Percentiles rank a stretch among this genome's conserved stretches.
Conservation (phyloP, 35 echinoderm and acorn worm species). For the Ptychodera flava region DNA sequence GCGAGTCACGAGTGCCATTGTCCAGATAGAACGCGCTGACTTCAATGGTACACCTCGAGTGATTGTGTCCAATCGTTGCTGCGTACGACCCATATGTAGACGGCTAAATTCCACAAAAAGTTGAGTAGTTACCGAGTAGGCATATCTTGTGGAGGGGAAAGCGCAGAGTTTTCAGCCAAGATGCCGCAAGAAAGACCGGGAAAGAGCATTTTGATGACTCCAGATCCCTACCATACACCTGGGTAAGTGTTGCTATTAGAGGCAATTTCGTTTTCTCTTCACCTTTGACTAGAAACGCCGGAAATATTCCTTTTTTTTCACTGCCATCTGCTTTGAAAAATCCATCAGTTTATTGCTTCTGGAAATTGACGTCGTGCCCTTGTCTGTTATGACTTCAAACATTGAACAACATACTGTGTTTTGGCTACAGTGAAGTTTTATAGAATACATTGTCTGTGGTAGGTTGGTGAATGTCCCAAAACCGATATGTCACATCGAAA, state of each 20-base stretch:
- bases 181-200: constrained; percentile 30
- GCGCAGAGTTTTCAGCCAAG: neutral
- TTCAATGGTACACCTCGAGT: neutral
- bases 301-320: too few relatives aligned
- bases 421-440: too few relatives aligned
- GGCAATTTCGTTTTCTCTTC: too few relatives aligned
- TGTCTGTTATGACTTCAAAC: too few relatives aligned
- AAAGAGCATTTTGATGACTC: constrained; percentile 88
- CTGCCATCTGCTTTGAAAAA: too few relatives aligned
- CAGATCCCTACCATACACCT: constrained; percentile 91
- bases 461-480: too few relatives aligned
- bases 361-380: too few relatives aligned
- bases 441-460: too few relatives aligned
- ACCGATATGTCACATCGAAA: too few relatives aligned
- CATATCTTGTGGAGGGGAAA: neutral
- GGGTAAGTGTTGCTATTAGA: constrained; percentile 55
- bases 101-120: neutral
- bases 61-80: neutral
- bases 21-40: neutral
- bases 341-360: too few relatives aligned
- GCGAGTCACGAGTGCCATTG: neutral
- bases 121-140: neutral
- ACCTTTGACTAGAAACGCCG: too few relatives aligned
- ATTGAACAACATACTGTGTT: too few relatives aligned
- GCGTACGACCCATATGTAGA: neutral